Conservation (phyloP, 2,113 vertebrate species). For the human (Homo sapiens) region GRCh38 chr2:191940001-191940500, state of each 20-base stretch:
- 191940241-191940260: not conserved
- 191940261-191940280: not conserved
- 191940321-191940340: slow-evolving; percentile 37
- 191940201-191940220: not conserved
- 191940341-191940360: not conserved
- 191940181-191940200: not conserved
- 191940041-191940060: not conserved
- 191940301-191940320: not conserved
- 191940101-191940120: not conserved
- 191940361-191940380: slow-evolving; percentile 19
- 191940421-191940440: slow-evolving; percentile 37
- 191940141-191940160: not conserved
- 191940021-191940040: not conserved
- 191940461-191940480: slow-evolving; percentile 8
- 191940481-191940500: not conserved
- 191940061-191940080: not conserved
- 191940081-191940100: not conserved
- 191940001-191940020: not conserved
- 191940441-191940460: slow-evolving; percentile 24
- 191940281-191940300: not conserved
- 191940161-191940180: not conserved
- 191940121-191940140: not conserved
- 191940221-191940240: not conserved
- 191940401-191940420: slow-evolving; percentile 43
- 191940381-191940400: slow-evolving; percentile 10